These are phyloP conservation scores for Bathybates hornii DNA, from an alignment of 2,113 vertebrate genomes.

Conservation along the genomic window DNA sequence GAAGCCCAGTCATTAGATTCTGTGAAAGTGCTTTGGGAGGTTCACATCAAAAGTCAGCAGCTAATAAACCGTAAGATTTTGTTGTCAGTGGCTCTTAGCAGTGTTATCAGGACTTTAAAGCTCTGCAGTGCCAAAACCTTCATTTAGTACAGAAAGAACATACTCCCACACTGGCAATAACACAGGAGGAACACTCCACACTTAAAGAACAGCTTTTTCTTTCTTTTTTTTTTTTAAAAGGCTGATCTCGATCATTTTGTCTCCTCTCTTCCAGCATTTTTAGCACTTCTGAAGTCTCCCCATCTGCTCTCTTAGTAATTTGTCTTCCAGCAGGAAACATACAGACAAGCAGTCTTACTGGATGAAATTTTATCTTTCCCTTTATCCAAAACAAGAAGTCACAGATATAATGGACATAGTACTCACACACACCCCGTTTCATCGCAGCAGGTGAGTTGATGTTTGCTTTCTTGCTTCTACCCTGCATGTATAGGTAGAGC, in stretches of 20 bases:
- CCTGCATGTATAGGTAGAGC: not conserved
- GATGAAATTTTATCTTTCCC: not conserved
- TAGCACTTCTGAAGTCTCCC: not conserved
- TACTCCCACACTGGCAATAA: not conserved
- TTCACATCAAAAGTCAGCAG: not conserved
- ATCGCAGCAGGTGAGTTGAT: not conserved
- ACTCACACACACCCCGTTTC: not conserved
- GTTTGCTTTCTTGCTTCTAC: not conserved
- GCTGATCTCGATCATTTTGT: not conserved
- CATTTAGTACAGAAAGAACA: not conserved
- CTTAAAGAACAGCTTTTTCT: not conserved
- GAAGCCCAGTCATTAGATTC: not conserved
- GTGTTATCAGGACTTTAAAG: not conserved
- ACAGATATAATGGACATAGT: not conserved
- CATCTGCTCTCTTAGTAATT: not conserved
- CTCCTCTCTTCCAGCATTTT: not conserved
- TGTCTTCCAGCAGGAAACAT: conserved; percentile 22
- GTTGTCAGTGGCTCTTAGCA: not conserved
- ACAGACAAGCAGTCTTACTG: not conserved
- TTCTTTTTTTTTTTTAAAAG: not conserved
- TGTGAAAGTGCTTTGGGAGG: not conserved
- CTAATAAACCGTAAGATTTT: not conserved
- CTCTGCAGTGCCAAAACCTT: not conserved
- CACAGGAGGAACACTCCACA: not conserved
- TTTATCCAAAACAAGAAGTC: not conserved